Evolutionary conservation across 2,797 vertebrate species (phyloP).

Genomic region (Esox lucius): DNA sequence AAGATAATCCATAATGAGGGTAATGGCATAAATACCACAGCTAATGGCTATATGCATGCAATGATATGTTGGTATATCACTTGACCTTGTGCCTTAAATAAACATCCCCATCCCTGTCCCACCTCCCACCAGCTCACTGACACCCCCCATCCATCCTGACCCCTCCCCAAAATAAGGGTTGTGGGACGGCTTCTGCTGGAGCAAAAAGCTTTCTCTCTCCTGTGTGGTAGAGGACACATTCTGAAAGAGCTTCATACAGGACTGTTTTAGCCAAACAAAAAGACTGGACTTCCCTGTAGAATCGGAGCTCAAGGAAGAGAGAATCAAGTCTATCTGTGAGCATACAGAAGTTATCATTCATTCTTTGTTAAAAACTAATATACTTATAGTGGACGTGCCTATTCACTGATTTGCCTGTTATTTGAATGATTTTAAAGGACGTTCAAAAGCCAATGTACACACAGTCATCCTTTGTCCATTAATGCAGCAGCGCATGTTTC

Average conservation of each 20-base stretch:
- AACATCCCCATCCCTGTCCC: no score
- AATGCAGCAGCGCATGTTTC: not conserved
- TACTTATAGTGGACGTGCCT: not conserved
- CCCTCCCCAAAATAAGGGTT: not conserved
- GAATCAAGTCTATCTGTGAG: not conserved
- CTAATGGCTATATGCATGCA: no score
- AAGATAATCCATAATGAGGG: no score
- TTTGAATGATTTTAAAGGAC: not conserved
- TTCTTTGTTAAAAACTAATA: not conserved
- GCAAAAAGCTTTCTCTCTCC: not conserved
- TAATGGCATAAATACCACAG: no score
- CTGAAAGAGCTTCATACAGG: not conserved
- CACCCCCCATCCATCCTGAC: no score
- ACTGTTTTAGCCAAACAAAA: not conserved
- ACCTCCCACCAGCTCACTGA: no score
- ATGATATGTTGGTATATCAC: no score
- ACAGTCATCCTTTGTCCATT: not conserved
- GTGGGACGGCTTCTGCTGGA: not conserved
- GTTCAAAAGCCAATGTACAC: not conserved
- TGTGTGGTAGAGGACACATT: not conserved
- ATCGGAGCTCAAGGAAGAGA: not conserved
- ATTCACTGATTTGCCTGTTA: not conserved
- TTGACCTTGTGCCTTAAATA: no score
- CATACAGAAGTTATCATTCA: not conserved
- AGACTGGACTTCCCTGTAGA: not conserved